Evolutionary conservation across 2,888 invertebrate species (phyloP).

Genomic region (Rhamphomyia laevipes): DNA sequence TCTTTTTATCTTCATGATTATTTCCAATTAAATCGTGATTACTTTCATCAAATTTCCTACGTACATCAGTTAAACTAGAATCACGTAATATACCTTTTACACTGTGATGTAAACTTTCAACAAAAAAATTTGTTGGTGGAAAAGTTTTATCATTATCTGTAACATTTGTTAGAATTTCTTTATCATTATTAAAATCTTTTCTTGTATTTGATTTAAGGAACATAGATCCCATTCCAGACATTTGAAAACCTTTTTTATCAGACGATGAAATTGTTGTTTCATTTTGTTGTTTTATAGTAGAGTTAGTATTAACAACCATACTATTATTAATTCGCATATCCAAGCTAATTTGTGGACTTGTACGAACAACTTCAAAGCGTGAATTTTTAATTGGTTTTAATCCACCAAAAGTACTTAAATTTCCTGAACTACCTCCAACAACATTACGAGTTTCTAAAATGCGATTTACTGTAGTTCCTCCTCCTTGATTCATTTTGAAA

Average conservation of each 20-base stretch:
- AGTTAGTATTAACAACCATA: constrained; percentile 5
- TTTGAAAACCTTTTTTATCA: constrained; percentile 34
- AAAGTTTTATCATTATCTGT: constrained; percentile 19
- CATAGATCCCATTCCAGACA: constrained; percentile 48
- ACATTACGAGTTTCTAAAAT: constrained; percentile 8
- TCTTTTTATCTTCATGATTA: constrained; percentile 60
- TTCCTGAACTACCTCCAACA: constrained; percentile 4
- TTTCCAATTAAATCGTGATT: constrained; percentile 14
- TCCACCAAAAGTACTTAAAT: constrained; percentile 5
- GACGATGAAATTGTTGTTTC: not conserved
- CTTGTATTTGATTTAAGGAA: constrained; percentile 46
- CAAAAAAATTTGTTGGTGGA: constrained; percentile 7
- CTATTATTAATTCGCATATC: constrained; percentile 24
- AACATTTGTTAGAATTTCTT: constrained; percentile 15
- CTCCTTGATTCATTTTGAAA: constrained; percentile 5
- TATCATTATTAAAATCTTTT: constrained; percentile 10
- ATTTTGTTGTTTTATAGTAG: constrained; percentile 8
- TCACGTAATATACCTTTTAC: constrained; percentile 54
- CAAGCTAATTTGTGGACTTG: constrained; percentile 28
- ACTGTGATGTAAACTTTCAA: constrained; percentile 18
- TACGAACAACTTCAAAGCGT: constrained; percentile 31
- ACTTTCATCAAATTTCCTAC: constrained; percentile 11
- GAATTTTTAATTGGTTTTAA: constrained; percentile 29
- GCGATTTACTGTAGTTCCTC: constrained; percentile 10
- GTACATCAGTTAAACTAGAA: constrained; percentile 38